phyloP scores from a whole-genome alignment of 1,140 invertebrate genomes.

The Glossosoma conforme region DNA sequence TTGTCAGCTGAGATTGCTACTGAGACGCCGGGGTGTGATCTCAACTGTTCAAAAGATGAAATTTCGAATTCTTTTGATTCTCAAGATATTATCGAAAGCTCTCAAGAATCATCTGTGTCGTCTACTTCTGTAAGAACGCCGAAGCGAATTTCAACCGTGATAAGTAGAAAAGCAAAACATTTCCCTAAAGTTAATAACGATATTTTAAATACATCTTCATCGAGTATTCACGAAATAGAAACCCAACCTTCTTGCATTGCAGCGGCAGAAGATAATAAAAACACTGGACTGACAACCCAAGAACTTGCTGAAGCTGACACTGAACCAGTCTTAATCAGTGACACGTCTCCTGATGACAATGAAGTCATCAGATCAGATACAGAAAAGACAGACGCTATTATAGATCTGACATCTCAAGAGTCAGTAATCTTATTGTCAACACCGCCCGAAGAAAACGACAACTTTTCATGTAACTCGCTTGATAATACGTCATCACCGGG shows the following conservation, averaged over 20 bases:
- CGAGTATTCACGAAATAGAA: constrained; percentile 8
- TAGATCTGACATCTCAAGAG: too few relatives aligned
- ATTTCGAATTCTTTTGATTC: constrained; percentile 31
- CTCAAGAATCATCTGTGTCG: constrained; percentile 45
- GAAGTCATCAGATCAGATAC: too few relatives aligned
- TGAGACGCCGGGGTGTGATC: background rate
- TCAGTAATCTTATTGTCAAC: too few relatives aligned
- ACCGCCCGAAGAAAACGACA: too few relatives aligned
- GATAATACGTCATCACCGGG: too few relatives aligned
- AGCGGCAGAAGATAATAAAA: background rate
- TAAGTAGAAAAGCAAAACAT: constrained; percentile 7
- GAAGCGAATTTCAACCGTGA: constrained; percentile 29
- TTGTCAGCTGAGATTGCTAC: background rate
- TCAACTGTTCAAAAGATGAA: too few relatives aligned
- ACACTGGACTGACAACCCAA: constrained; percentile 32
- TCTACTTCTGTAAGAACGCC: constrained; percentile 38
- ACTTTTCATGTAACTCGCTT: too few relatives aligned
- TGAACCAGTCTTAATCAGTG: constrained; percentile 29
- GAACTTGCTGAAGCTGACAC: constrained; percentile 41
- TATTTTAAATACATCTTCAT: background rate
- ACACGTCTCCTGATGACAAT: constrained; percentile 5
- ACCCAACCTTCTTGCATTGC: background rate
- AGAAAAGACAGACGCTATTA: too few relatives aligned
- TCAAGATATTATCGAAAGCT: constrained; percentile 49
- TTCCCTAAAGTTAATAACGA: background rate